Evolutionary conservation across 2,797 vertebrate species (phyloP).

Genomic region (Leucoraja ocellata): DNA sequence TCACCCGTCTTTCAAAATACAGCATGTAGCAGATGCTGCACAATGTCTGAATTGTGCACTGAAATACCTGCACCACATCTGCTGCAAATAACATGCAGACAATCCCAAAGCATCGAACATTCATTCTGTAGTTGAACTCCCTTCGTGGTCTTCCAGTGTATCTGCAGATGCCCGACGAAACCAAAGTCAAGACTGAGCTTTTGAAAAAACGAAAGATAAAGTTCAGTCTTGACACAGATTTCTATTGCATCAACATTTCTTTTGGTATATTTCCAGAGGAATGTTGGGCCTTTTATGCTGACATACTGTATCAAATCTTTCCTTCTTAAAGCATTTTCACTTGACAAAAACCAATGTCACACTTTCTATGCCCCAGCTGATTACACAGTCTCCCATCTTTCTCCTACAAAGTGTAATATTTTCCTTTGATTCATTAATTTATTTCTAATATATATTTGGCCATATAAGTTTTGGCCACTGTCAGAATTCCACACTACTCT

Average conservation of each 20-base stretch:
- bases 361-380: too few relatives aligned
- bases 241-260: conserved; percentile 14
- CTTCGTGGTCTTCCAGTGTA: neutral
- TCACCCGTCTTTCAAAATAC: neutral
- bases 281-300: neutral
- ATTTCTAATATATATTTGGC: neutral
- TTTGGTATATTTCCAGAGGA: conserved; percentile 13
- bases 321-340: neutral
- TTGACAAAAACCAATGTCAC: too few relatives aligned
- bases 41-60: neutral
- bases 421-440: too few relatives aligned
- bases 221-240: neutral
- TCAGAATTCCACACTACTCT: neutral
- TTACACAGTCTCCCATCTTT: neutral
- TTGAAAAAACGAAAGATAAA: conserved; percentile 6
- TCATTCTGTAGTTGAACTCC: neutral
- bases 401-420: neutral
- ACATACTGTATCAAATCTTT: neutral
- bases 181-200: neutral
- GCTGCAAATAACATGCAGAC: neutral
- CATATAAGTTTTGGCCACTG: neutral
- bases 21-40: neutral
- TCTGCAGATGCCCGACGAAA: neutral
- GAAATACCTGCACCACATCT: neutral
- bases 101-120: neutral